Base-by-base conservation (phyloP, 2,888 invertebrate genomes). In the Rosalia funebris region DNA sequence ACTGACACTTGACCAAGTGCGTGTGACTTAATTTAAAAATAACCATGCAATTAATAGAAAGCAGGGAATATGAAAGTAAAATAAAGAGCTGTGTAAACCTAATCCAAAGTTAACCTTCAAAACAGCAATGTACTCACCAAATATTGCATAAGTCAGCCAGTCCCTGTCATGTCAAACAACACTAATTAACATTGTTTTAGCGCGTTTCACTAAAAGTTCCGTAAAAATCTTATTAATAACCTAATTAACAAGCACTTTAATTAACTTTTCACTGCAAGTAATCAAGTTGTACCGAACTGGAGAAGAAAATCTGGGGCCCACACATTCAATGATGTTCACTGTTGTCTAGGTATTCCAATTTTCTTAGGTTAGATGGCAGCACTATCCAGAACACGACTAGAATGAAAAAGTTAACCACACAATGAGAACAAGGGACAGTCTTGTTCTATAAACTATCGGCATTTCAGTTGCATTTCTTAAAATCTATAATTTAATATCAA, bases 61-160 rank as follows among this genome's bases (percentile, higher is more conserved):
- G 48, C 54, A 50, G 45, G 39, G 32, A 39, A 53, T 55, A 59
- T 25, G 45, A 65, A 45, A 19, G 31, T 55, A 34, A 55, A 56
- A 52, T 50, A 50, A 50, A 50, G 37, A 50, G 50, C 37, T 62
- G 42, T 62, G 59, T 56, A 57, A 65, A 62, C 56, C 55, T 45
- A 58, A 59, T 57, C 53, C 58, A 16, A 52, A 59, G 54, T 64
- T 70, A 71, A 71, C 71, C 71, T 71, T 71, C 69, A 66, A 65
- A 68, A 65, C 57, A 60, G 37, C 58, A 62, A 58, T 60, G 63
- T 69, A 69, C 71, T 68, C 63, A 70, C 68, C 70, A 69, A 65
- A 69, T 65, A 66, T 71, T 71, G 71, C 71, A 71, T 70, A 71
- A 70, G 70, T 63, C 47, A 47, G 52, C 47, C 55, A 47, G 47